phyloP scores from a whole-genome alignment of 2,797 vertebrate genomes.

The Gouania willdenowi region DNA sequence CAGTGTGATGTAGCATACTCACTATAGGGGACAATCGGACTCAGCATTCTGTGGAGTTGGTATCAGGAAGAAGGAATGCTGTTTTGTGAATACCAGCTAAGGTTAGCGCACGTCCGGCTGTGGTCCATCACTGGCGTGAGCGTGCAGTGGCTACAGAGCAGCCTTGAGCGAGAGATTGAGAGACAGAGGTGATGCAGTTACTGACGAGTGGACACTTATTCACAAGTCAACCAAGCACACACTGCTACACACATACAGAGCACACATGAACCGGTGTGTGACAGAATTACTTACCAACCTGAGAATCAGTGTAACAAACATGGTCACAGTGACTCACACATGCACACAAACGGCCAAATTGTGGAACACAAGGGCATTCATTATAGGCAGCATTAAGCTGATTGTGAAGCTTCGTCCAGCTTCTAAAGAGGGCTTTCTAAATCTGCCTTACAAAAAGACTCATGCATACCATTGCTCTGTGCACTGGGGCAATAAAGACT shows the following conservation, averaged over 20 bases:
- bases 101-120: conserved; percentile 69
- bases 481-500: conserved; percentile 67
- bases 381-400: conserved; percentile 75
- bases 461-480: conserved; percentile 71
- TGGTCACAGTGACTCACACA: conserved; percentile 19
- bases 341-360: conserved; percentile 50
- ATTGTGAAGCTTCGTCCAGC: conserved; percentile 71
- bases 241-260: conserved; percentile 28
- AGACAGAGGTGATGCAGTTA: conserved; percentile 41
- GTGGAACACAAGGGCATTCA: conserved; percentile 75
- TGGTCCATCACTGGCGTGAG: conserved; percentile 75
- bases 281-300: conserved; percentile 53
- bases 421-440: conserved; percentile 78
- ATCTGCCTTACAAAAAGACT: conserved; percentile 77
- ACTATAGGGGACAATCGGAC: conserved; percentile 84
- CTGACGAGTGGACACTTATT: conserved; percentile 57
- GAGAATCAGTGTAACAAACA: conserved; percentile 49
- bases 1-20: conserved; percentile 57
- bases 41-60: conserved; percentile 84
- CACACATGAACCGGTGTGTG: conserved; percentile 26
- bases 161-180: conserved; percentile 36
- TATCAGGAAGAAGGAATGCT: conserved; percentile 75
- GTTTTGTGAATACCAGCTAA: conserved; percentile 69
- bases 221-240: conserved; percentile 48
- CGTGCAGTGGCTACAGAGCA: conserved; percentile 61